Conservation (phyloP, 2,113 vertebrate species). For the Carassius gibelio region DNA sequence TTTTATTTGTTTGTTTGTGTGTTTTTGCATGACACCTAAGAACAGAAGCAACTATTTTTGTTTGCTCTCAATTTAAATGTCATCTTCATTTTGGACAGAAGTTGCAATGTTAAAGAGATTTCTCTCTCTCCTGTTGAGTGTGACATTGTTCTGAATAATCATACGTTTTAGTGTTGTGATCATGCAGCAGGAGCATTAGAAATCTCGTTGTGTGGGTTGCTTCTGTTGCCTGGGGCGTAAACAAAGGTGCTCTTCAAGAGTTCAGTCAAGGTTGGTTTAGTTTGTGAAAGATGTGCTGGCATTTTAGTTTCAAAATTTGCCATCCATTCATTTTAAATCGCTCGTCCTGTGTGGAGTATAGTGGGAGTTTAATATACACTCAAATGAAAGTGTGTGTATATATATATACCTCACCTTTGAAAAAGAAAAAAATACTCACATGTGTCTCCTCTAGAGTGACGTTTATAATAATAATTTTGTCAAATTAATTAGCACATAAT, state of each 20-base stretch:
- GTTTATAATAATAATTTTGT: no score
- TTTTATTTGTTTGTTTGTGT: no score
- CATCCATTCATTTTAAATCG: neutral
- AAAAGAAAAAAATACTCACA: no score
- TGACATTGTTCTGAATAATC: neutral
- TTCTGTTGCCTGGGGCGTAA: constrained; percentile 3
- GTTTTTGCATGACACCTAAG: no score
- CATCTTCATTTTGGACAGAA: neutral
- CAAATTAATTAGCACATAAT: no score
- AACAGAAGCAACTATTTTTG: neutral
- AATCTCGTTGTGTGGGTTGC: neutral
- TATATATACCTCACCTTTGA: no score
- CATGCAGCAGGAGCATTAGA: neutral
- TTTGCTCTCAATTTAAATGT: neutral
- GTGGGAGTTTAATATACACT: neutral
- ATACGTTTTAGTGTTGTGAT: neutral
- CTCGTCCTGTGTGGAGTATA: neutral
- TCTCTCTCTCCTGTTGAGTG: neutral
- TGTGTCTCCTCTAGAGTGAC: no score
- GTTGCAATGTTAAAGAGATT: neutral
- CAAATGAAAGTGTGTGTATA: no score
- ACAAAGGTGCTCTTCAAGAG: neutral
- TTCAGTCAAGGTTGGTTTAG: neutral
- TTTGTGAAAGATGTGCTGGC: constrained; percentile 7
- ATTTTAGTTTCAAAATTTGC: neutral